Evolutionary conservation across 2,113 vertebrate genomes (phyloP), one percentile per base, ranked within the genome.

Genomic region (Oreotrochilus melanogaster): DNA sequence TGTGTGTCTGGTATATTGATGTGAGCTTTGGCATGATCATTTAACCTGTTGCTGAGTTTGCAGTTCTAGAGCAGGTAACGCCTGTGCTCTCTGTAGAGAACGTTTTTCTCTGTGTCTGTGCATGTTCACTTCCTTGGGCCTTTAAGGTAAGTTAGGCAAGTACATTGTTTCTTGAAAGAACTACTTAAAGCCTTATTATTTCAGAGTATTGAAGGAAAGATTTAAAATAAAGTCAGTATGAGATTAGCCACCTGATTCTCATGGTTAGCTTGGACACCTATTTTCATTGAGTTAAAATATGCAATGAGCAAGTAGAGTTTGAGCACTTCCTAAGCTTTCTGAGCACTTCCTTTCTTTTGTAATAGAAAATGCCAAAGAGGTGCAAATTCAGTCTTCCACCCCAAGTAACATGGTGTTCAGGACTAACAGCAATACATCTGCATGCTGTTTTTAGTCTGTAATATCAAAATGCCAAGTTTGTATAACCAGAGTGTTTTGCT

Each of bases 1-100:
- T 95, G 95, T 86, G 94, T 86, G 94, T 97, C 97, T 97, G 95
- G 91, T 95, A 56, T 96, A 93, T 97, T 98, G 62, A 83, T 88
- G 87, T 6, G 2, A 87, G 95, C 70, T 60, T 87, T 88, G 89
- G 97, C 95, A 86, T 95, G 95, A 95, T 82, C 18, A 51, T 78
- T 95, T 95, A 91, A 94, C 61, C 95, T 84, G 43, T 50, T 72
- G 82, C 91, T 88, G 84, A 88, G 27, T 88, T 89, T 47, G 62
- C 4, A 5, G 53, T 62, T 69, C 65, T 89, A 73, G 88, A 71
- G 35, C 39, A 87, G 30, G 9, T 65, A 10, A 18, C 0, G 5
- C 50, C 60, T 91, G 65, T 3, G 1, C 51, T 74, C 35, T 76
- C 72, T 87, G 39, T 74, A 78, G 30, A 53, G 56, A 73, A 42